Base-by-base conservation (phyloP, 1,140 invertebrate species). In the Drosophila saltans region DNA sequence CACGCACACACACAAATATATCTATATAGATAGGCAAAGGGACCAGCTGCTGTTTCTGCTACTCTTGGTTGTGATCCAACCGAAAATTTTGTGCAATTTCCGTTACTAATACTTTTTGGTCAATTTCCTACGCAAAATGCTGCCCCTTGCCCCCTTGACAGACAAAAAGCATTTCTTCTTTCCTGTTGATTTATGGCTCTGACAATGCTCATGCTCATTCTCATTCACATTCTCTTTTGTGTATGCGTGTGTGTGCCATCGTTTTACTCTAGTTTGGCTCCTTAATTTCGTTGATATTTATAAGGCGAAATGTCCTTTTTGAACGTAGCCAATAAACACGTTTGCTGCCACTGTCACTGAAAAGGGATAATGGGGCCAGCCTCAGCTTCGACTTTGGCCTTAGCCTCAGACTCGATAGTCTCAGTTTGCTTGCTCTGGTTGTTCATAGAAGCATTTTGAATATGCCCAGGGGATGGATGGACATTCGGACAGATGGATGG, bases 231-330 rank as follows among this genome's bases (percentile, higher is more conserved):
- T 33, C 33, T 45, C 43, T n/a, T 16, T 45, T 48, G 45, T 52
- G 45, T 52, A 6, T 52, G 10, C 16, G 41, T 43, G 41, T 43
- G 10, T 16, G 41, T 52, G 45, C 8, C 45, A 24, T 48, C 16
- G 45, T 52, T 52, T 21, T 52, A 52, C 45, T 52, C 24, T 52
- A 52, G 21, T 52, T 52, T 26, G 45, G 84, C 79, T 85, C 84
- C 83, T 88, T 88, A 88, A 88, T 88, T 88, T 88, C 83, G 83
- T 88, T 89, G 84, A 89, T 88, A 88, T 89, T 88, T 88, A 88
- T 88, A 84, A 80, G 83, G 80, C 83, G 45, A 80, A 88, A 78
- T 86, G 83, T 86, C 80, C 77, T 69, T 69, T 52, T 62, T 61
- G 70, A 77, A 65, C 73, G 63, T 52, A 81, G 81, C 83, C 83